A percentile compares a stretch with the other conserved stretches of the same genome.
These are phyloP conservation scores for Myrmecophaga tridactyla DNA, from an alignment of 2,113 vertebrate genomes.

Conservation along the genomic window DNA sequence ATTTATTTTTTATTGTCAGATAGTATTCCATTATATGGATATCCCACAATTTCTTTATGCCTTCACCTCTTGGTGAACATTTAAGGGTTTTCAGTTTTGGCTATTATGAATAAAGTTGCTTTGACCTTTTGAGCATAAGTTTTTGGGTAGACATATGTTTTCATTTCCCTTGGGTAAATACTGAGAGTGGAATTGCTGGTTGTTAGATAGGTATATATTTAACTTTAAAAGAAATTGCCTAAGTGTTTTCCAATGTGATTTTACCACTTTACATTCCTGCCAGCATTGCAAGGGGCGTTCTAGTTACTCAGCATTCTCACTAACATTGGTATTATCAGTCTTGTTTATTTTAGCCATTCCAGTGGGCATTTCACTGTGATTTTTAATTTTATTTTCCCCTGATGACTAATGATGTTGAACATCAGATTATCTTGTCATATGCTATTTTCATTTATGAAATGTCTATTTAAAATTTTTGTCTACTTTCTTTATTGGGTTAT, in stretches of 20 bases:
- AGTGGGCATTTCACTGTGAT: neutral
- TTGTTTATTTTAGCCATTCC: neutral
- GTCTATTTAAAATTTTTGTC: neutral
- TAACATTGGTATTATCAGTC: neutral
- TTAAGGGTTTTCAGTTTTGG: neutral
- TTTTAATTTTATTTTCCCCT: neutral
- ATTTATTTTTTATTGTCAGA: no score
- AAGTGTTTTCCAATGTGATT: neutral
- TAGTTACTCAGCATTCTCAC: neutral
- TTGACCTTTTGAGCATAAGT: neutral
- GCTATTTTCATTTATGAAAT: neutral
- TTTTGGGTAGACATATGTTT: neutral
- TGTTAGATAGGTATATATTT: neutral
- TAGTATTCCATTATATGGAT: no score
- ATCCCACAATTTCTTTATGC: neutral
- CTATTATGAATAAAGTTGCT: neutral
- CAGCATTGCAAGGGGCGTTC: neutral
- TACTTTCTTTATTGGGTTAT: neutral
- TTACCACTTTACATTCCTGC: neutral
- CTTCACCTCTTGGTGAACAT: neutral
- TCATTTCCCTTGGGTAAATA: neutral
- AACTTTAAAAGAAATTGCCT: neutral
- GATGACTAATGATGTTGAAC: no score
- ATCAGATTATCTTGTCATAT: neutral
- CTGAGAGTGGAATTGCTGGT: neutral